These are phyloP conservation scores for Ichneumoninae sp. DNA, from an alignment of 2,888 invertebrate genomes.

Conservation along the genomic window DNA sequence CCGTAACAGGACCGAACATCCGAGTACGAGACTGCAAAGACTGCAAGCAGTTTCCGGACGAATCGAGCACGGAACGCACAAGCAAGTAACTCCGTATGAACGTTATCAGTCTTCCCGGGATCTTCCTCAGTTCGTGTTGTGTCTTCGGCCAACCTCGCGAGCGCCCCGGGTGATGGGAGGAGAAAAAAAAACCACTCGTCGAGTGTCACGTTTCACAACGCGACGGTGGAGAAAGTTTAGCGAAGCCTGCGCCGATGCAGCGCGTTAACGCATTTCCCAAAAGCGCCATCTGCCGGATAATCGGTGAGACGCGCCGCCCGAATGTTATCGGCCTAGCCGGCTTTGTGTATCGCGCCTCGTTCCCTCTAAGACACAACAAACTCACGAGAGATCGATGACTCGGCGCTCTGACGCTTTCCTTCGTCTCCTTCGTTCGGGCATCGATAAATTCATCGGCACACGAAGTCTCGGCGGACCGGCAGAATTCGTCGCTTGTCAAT, in stretches of 20 bases:
- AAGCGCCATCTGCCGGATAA: background rate
- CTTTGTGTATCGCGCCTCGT: constrained; percentile 51
- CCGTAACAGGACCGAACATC: constrained; percentile 36
- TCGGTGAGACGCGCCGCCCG: background rate
- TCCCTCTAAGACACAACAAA: constrained; percentile 61
- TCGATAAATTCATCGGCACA: background rate
- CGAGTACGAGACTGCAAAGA: constrained; percentile 32
- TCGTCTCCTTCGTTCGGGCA: background rate
- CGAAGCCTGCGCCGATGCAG: background rate
- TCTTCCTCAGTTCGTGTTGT: constrained; percentile 36
- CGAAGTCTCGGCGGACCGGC: background rate
- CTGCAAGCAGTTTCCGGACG: background rate
- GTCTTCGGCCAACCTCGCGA: constrained; percentile 36
- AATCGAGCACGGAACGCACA: constrained; percentile 10
- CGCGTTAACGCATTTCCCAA: constrained; percentile 8
- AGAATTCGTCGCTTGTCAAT: background rate
- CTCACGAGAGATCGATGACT: constrained; percentile 62
- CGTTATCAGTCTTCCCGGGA: constrained; percentile 27
- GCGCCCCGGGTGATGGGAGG: background rate
- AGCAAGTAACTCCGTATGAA: constrained; percentile 4
- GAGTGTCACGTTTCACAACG: constrained; percentile 8
- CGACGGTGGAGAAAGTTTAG: background rate
- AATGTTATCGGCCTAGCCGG: constrained; percentile 20
- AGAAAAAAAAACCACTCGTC: background rate
- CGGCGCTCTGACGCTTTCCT: constrained; percentile 23